A percentile compares a stretch with the other conserved stretches of the same genome.
Conservation (phyloP, 2,797 vertebrate species). For the Anguilla obscura region DNA sequence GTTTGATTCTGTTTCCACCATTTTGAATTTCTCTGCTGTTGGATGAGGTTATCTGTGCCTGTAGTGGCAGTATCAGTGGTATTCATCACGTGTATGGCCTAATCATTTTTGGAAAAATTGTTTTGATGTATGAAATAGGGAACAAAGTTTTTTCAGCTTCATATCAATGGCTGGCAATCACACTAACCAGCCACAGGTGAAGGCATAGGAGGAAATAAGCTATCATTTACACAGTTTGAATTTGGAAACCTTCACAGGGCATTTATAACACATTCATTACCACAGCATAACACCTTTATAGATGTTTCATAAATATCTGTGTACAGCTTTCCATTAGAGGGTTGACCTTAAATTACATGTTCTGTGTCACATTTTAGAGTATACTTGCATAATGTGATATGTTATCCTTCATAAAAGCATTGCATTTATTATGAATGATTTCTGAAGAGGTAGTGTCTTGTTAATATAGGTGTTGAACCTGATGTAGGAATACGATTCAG, state of each 20-base stretch:
- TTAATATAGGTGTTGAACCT: background rate
- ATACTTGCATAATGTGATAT: background rate
- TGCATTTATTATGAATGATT: background rate
- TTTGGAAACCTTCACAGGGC: background rate
- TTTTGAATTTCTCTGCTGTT: background rate
- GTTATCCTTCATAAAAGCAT: background rate
- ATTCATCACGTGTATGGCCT: background rate
- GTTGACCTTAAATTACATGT: background rate
- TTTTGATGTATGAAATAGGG: background rate
- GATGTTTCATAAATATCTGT: background rate
- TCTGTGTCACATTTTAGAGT: background rate
- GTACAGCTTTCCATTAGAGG: background rate
- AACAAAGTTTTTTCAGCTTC: background rate
- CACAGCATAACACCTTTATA: background rate
- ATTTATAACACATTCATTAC: background rate
- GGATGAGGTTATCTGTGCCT: background rate
- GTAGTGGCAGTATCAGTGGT: conserved; percentile 6
- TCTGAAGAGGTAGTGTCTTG: background rate
- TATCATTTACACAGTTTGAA: background rate
- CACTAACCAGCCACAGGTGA: background rate
- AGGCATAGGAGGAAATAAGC: background rate
- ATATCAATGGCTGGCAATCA: background rate
- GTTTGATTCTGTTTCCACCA: background rate
- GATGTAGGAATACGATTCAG: background rate
- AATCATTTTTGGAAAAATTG: background rate